phyloP scores from a whole-genome alignment of 2,888 invertebrate genomes.

The Tipula unca region DNA sequence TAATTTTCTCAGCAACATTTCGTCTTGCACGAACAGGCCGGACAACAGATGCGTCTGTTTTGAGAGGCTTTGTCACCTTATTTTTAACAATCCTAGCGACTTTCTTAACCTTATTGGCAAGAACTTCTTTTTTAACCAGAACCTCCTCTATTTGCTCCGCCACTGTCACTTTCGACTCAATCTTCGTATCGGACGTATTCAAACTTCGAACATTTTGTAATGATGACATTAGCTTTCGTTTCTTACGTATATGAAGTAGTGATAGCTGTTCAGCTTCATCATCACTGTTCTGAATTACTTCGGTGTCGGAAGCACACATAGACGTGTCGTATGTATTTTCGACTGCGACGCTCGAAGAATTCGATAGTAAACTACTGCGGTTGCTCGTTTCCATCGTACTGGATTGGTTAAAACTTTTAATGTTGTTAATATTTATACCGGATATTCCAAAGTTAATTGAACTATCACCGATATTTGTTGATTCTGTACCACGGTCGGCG shows the following conservation, averaged over 20 bases:
- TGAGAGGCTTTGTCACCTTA: neutral
- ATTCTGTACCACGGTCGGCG: neutral
- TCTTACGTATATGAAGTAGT: constrained; percentile 49
- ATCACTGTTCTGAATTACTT: constrained; percentile 59
- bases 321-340: constrained; percentile 29
- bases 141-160: too few relatives aligned
- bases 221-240: constrained; percentile 39
- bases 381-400: neutral
- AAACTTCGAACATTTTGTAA: neutral
- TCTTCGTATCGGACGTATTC: neutral
- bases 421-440: neutral
- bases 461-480: neutral
- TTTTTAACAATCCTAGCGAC: neutral
- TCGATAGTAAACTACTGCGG: neutral
- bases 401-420: neutral
- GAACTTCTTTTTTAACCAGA: too few relatives aligned
- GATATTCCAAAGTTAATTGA: constrained; percentile 19
- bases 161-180: neutral
- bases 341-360: constrained; percentile 19
- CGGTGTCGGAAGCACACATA: constrained; percentile 48
- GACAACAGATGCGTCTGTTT: neutral
- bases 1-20: constrained; percentile 1
- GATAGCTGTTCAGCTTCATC: constrained; percentile 46
- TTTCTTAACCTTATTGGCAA: neutral
- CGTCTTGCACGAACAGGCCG: neutral